Percentiles rank a stretch among this genome's conserved stretches.
These are phyloP conservation scores for Tryphoninae sp. DNA, from an alignment of 2,888 invertebrate genomes.

Conservation along the genomic window DNA sequence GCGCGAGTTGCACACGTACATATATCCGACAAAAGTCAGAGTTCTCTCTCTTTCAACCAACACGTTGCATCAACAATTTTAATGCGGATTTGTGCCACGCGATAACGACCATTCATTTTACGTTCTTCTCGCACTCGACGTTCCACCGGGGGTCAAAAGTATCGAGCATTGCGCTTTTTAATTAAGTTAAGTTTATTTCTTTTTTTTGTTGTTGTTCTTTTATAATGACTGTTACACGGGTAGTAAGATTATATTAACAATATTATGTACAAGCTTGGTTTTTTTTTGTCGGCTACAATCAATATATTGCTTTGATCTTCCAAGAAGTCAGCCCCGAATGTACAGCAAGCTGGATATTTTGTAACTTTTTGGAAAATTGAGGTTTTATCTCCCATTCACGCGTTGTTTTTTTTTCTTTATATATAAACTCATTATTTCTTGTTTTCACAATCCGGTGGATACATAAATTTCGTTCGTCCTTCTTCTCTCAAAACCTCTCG, in stretches of 20 bases:
- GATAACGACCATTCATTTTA: neutral
- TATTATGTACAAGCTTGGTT: conserved; percentile 76
- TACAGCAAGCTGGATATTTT: conserved; percentile 63
- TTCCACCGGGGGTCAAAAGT: conserved; percentile 12
- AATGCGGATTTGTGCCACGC: conserved; percentile 21
- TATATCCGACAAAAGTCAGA: conserved; percentile 30
- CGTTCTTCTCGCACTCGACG: neutral
- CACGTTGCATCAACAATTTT: conserved; percentile 37
- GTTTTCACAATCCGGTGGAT: conserved; percentile 25
- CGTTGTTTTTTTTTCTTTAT: conserved; percentile 1
- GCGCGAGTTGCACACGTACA: conserved; percentile 44
- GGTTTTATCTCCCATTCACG: conserved; percentile 48
- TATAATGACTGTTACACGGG: conserved; percentile 78
- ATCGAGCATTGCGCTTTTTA: conserved; percentile 64
- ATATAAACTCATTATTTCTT: neutral
- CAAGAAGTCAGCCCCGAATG: conserved; percentile 68
- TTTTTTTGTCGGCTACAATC: conserved; percentile 65
- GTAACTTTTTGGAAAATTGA: conserved; percentile 59
- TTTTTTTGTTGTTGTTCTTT: conserved; percentile 68
- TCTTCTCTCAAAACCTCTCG: conserved; percentile 12
- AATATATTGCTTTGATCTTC: conserved; percentile 71
- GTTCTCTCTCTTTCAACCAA: conserved; percentile 3
- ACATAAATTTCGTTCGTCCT: conserved; percentile 42
- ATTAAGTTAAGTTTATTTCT: conserved; percentile 75
- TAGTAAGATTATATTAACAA: conserved; percentile 79